phyloP scores from a whole-genome alignment of 1,140 invertebrate genomes.

The Nasonia giraulti region DNA sequence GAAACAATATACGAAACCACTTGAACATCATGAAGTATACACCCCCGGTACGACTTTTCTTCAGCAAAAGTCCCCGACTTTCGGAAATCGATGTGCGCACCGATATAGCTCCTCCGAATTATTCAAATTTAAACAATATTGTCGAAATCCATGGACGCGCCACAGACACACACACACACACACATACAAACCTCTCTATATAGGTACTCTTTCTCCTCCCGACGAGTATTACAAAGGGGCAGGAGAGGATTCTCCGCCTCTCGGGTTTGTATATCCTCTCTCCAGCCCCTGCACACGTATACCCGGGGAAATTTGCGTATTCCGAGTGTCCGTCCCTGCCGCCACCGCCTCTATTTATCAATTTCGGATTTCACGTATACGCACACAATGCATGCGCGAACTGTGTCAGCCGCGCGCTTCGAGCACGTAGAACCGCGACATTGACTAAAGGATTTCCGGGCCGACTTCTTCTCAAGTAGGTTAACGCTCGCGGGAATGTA shows the following conservation, averaged over 20 bases:
- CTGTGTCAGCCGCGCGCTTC: neutral
- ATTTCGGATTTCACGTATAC: neutral
- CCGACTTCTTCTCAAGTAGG: constrained; percentile 7
- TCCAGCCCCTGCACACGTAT: neutral
- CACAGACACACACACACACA: no score
- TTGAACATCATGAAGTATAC: neutral
- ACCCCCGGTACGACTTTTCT: neutral
- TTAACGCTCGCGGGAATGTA: neutral
- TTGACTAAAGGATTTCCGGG: neutral
- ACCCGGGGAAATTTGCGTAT: neutral
- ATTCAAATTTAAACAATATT: constrained; percentile 26
- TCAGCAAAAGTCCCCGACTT: neutral
- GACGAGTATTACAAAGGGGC: neutral
- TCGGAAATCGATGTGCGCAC: neutral
- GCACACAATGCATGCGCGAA: neutral
- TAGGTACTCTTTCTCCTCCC: neutral
- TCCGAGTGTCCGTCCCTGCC: neutral
- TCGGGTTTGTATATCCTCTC: neutral
- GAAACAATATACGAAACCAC: no score
- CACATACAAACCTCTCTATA: neutral
- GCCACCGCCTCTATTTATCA: neutral
- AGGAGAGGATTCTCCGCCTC: neutral
- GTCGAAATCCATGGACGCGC: neutral
- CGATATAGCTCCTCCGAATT: neutral
- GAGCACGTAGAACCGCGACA: neutral